A percentile compares a stretch with the other conserved stretches of the same genome.
Evolutionary conservation across 1,140 invertebrate genomes (phyloP).

Genomic region (Apis florea): DNA sequence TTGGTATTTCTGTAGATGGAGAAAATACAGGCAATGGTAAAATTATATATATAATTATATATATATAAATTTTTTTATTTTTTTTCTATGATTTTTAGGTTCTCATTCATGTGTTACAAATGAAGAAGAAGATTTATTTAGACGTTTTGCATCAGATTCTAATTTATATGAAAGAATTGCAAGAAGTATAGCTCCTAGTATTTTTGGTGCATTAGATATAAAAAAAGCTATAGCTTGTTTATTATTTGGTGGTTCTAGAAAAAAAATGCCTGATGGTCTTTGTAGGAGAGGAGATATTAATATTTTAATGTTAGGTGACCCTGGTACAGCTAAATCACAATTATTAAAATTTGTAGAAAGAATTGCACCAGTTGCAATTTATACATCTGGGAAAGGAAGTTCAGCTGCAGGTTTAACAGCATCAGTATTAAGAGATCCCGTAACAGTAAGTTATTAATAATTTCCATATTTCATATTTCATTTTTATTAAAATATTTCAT

Average conservation of each 20-base stretch:
- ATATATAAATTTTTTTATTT: background rate
- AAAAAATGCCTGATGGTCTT: slow-evolving; percentile 96
- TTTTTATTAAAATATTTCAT: background rate
- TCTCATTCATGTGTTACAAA: slow-evolving; percentile 82
- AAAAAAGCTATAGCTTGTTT: slow-evolving; percentile 98
- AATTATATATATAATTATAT: slow-evolving; percentile 81
- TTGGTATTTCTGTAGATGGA: slow-evolving; percentile 94
- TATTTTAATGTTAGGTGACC: slow-evolving; percentile 96
- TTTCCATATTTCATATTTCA: background rate
- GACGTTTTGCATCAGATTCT: slow-evolving; percentile 89
- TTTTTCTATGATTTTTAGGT: slow-evolving; percentile 55
- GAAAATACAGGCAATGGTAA: slow-evolving; percentile 83
- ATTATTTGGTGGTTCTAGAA: slow-evolving; percentile 95
- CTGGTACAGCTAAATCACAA: slow-evolving; percentile 99
- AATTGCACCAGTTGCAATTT: slow-evolving; percentile 97
- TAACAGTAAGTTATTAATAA: slow-evolving; percentile 84
- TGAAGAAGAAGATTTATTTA: slow-evolving; percentile 96
- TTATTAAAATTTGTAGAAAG: slow-evolving; percentile 98
- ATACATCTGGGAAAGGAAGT: slow-evolving; percentile 99
- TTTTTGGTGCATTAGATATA: slow-evolving; percentile 96
- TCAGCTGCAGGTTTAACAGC: slow-evolving; percentile 99
- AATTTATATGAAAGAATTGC: slow-evolving; percentile 95
- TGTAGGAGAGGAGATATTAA: slow-evolving; percentile 98
- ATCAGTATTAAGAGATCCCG: slow-evolving; percentile 96
- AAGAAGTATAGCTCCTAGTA: slow-evolving; percentile 97